Conservation (phyloP, 2,888 invertebrate species). For the Rhagonycha lutea region DNA sequence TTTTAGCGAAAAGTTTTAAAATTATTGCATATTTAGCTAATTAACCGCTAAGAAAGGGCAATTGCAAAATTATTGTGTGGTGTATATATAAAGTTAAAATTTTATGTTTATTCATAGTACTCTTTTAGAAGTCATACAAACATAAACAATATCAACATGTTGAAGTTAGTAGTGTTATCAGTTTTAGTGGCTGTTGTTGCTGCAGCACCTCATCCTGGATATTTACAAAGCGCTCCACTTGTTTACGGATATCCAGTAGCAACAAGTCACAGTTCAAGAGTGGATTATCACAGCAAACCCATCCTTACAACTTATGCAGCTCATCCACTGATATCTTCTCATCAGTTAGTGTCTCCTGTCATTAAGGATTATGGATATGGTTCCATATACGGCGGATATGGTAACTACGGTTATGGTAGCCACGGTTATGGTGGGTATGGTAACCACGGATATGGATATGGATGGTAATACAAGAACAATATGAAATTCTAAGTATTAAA, state of each 20-base stretch:
- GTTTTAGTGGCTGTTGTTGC: slow-evolving; percentile 61
- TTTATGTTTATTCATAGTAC: slow-evolving; percentile 6
- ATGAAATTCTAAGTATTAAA: background rate
- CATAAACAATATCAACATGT: slow-evolving; percentile 36
- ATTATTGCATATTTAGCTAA: slow-evolving; percentile 7
- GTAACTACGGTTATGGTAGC: background rate
- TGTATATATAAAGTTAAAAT: slow-evolving; percentile 13
- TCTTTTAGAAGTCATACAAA: background rate
- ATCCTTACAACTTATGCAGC: slow-evolving; percentile 33
- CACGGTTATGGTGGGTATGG: slow-evolving; percentile 6
- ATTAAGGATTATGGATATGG: slow-evolving; percentile 16
- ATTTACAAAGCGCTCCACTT: slow-evolving; percentile 35
- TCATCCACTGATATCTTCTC: slow-evolving; percentile 11
- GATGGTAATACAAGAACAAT: background rate
- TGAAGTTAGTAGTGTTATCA: slow-evolving; percentile 65
- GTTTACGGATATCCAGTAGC: slow-evolving; percentile 44
- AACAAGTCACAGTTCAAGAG: slow-evolving; percentile 52
- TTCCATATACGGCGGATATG: slow-evolving; percentile 8
- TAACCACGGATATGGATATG: slow-evolving; percentile 2
- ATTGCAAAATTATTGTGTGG: slow-evolving; percentile 6
- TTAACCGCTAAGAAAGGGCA: slow-evolving; percentile 14
- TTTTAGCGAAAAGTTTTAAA: background rate
- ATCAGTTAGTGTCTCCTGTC: slow-evolving; percentile 11
- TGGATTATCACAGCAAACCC: slow-evolving; percentile 50
- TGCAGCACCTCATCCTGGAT: slow-evolving; percentile 52